Evolutionary conservation across 1,140 invertebrate species (phyloP), one percentile per base, ranked within the genome.

Genomic region (Chymomyza costata): DNA sequence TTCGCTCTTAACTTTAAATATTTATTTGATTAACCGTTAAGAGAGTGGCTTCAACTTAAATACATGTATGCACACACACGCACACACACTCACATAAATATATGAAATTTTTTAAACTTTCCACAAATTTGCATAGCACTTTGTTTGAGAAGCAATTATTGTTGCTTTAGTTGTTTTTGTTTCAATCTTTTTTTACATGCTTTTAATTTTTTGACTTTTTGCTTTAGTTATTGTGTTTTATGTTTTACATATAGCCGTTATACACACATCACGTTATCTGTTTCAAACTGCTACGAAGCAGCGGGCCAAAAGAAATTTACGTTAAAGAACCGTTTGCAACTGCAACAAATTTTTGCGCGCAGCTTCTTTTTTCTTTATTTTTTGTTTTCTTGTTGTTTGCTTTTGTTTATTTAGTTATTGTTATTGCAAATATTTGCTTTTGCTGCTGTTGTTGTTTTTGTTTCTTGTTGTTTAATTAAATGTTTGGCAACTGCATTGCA

Each of bases 301-400:
- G 34, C 47, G 11, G 2, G 3, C 31, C 13, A 57, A 54, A 58
- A 38, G 41, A 52, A 31, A 56, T 47, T 32, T 21, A 37, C 54
- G 16, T 17, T 56, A 10, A 68, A 31, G 59, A 63, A 73, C 69
- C 69, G 69, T 73, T 74, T n/a, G n/a, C n/a, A n/a, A n/a, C n/a
- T n/a, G n/a, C n/a, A n/a, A n/a, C n/a, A n/a, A n/a, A n/a, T n/a
- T 32, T 21, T 38, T 62, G 32, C 31, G 18, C 15, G 25, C 46
- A 8, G 16, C 5, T 15, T n/a, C 16, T 7, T 45, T 25, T 44
- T 44, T 15, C 40, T 18, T 17, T 44, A 30, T 25, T 44, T 44
- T 15, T 35, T 18, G 14, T 44, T 38, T 31, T 48, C 47, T 58
- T 52, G 34, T 50, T 16, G 21, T 18, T 63, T 45, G 49, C 39